These are phyloP conservation scores for Mylabris sibirica DNA, from an alignment of 2,888 invertebrate species.

Conservation along the genomic window DNA sequence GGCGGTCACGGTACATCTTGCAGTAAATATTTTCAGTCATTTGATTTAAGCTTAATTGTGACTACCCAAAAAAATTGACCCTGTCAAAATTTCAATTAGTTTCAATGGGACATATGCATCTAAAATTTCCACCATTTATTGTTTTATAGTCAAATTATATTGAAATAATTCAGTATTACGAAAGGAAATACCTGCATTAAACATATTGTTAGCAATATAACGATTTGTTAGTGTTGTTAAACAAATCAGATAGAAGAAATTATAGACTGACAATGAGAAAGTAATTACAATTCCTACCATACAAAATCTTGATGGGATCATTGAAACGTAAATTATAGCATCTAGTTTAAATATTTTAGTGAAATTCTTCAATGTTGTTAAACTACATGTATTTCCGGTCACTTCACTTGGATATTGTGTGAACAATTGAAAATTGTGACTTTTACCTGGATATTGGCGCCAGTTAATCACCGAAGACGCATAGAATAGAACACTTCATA, in stretches of 20 bases:
- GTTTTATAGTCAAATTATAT: no score
- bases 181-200: not conserved
- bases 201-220: not conserved
- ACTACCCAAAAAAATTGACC: slow-evolving; percentile 1
- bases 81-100: not conserved
- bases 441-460: slow-evolving; percentile 11
- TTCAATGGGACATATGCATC: not conserved
- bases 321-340: not conserved
- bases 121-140: no score
- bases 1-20: no score
- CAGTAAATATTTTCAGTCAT: not conserved
- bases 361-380: not conserved
- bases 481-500: not conserved
- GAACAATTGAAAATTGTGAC: slow-evolving; percentile 11
- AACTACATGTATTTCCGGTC: slow-evolving; percentile 7
- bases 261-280: slow-evolving; percentile 20
- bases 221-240: not conserved
- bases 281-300: not conserved
- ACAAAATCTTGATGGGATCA: slow-evolving; percentile 1
- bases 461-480: slow-evolving; percentile 1
- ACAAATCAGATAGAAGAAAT: slow-evolving; percentile 20
- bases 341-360: not conserved
- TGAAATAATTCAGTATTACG: no score
- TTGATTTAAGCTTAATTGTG: not conserved
- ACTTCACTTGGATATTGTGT: not conserved